Evolutionary conservation across 1,140 invertebrate genomes (phyloP), one percentile per base, ranked within the genome.

Genomic region (Liolophura sinensis): DNA sequence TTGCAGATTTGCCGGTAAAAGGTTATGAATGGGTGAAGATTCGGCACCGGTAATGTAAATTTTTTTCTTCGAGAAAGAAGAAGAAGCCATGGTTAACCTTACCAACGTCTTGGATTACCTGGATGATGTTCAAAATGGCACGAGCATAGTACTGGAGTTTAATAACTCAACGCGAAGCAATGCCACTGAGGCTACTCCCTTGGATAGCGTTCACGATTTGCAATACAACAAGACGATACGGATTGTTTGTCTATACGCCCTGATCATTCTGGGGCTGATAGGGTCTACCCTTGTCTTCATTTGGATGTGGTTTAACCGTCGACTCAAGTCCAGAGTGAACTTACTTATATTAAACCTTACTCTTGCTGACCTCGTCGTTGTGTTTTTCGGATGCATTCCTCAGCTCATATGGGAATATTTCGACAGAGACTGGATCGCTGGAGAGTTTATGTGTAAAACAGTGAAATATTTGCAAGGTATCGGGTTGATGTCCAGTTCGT

Each of bases 361-460:
- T 9, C 59, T 79, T 12, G 75, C 83, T 1, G 84, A 85, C 63
- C 61, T 82, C 16, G 62, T 80, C 18, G 84, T 85, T 11, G 75
- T 84, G 46, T 70, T 76, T 16, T 65, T 80, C 18, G 79, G 82
- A 22, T 78, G 76, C 47, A 49, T 79, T 0, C 73, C 78, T 16
- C 83, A 85, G 72, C 64, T 84, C 9, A 67, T 85, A 1, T 85
- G 83, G 83, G 84, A 85, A 68, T 73, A 80, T 65, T 65, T 76
- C 55, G 78, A 80, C 56, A 66, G 80, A n/a, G 71, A 76, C 24
- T 85, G 83, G 83, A 40, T 74, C 27, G 79, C 80, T 7, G 83
- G 84, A 9, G 78, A 79, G 52, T 65, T 78, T 49, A 71, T 80
- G 70, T 85, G 84, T 66, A 76, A 77, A 60, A 48, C 82, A 9